Percentiles rank a stretch among this genome's conserved stretches.
Conservation (phyloP, 2,113 vertebrate genomes). For the Thunnus maccoyii region DNA sequence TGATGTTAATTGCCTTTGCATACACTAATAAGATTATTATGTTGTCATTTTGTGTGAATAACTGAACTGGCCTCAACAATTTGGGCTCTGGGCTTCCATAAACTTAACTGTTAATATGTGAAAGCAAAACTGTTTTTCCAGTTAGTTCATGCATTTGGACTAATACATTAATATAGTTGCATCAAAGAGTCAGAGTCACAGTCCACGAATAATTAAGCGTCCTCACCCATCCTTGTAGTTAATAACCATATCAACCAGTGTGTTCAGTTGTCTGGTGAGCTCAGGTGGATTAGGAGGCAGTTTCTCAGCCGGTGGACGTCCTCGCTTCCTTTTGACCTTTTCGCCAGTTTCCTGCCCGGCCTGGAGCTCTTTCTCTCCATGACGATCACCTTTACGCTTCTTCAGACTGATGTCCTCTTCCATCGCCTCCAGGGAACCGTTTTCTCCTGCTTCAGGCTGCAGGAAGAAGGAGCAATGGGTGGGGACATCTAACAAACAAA, state of each 20-base stretch:
- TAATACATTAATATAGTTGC: not conserved
- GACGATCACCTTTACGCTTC: constrained; percentile 93
- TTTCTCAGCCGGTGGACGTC: constrained; percentile 96
- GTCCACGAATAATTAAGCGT: not conserved
- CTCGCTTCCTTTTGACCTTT: constrained; percentile 96
- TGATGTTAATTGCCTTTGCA: no score
- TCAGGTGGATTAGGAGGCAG: constrained; percentile 96
- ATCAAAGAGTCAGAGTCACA: not conserved
- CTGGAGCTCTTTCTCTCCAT: constrained; percentile 88
- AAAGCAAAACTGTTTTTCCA: no score
- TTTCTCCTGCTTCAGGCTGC: constrained; percentile 88
- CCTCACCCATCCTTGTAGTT: constrained; percentile 98
- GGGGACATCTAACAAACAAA: constrained; percentile 11
- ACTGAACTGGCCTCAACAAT: no score
- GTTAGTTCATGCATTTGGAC: not conserved
- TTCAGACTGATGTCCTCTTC: constrained; percentile 95
- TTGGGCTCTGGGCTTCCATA: no score
- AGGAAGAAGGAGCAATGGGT: constrained; percentile 35
- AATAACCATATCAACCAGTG: constrained; percentile 97
- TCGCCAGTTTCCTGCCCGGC: constrained; percentile 87
- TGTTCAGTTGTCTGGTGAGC: constrained; percentile 96
- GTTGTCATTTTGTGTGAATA: no score
- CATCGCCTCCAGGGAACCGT: constrained; percentile 96
- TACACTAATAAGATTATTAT: no score
- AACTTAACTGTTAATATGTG: no score